These are phyloP conservation scores for Antitype chi DNA, from an alignment of 2,888 invertebrate genomes.

Conservation along the genomic window DNA sequence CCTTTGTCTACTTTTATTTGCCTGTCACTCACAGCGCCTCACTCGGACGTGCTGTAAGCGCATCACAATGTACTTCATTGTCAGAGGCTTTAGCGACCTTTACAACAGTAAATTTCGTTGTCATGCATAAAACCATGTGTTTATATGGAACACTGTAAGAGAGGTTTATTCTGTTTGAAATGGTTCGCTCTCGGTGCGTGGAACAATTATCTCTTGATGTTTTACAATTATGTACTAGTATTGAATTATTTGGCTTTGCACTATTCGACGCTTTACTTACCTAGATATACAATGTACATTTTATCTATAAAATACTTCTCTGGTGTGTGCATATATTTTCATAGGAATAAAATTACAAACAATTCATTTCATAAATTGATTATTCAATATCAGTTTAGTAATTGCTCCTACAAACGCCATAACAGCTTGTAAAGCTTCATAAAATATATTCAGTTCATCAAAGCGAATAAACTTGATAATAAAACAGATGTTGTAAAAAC, in stretches of 20 bases:
- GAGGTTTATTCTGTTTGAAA: slow-evolving; percentile 68
- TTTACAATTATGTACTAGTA: slow-evolving; percentile 48
- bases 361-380: slow-evolving; percentile 44
- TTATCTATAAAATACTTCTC: neutral
- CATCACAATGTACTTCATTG: slow-evolving; percentile 86
- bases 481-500: slow-evolving; percentile 79
- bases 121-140: slow-evolving; percentile 86
- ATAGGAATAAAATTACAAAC: slow-evolving; percentile 49
- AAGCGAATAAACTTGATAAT: slow-evolving; percentile 69
- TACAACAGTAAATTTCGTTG: slow-evolving; percentile 86
- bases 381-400: slow-evolving; percentile 36
- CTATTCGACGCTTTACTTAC: neutral
- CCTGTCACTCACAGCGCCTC: slow-evolving; percentile 86
- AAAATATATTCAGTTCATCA: slow-evolving; percentile 69
- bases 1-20: slow-evolving; percentile 87
- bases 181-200: slow-evolving; percentile 60
- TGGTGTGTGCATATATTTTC: neutral
- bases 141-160: slow-evolving; percentile 77
- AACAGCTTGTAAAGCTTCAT: slow-evolving; percentile 27
- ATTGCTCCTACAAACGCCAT: slow-evolving; percentile 49
- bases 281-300: no score
- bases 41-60: slow-evolving; percentile 79
- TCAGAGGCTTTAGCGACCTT: slow-evolving; percentile 82
- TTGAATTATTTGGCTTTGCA: slow-evolving; percentile 3
- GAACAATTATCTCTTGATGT: slow-evolving; percentile 73